Evolutionary conservation across 2,113 vertebrate species (phyloP).

Genomic region (Porphyrio hochstetteri): DNA sequence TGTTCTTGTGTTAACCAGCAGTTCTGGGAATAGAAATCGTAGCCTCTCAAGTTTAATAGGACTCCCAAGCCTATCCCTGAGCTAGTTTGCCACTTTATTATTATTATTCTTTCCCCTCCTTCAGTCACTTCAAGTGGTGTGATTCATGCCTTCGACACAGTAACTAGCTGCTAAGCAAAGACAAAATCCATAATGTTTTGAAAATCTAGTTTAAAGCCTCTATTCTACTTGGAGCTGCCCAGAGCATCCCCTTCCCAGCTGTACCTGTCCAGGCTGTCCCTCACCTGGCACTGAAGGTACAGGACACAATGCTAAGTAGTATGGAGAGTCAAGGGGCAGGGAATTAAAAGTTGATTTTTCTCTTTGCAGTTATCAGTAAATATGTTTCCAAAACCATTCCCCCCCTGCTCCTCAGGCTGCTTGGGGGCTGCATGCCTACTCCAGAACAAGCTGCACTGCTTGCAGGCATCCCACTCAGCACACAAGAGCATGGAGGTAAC

Average conservation of each 20-base stretch:
- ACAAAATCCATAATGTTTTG: conserved; percentile 3
- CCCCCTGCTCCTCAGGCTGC: not conserved
- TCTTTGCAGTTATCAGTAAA: not conserved
- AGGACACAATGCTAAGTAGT: not conserved
- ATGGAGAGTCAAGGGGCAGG: not conserved
- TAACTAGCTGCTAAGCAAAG: conserved; percentile 33
- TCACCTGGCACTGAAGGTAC: not conserved
- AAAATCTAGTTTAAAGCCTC: not conserved
- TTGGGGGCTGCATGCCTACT: not conserved
- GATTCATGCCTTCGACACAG: conserved; percentile 29
- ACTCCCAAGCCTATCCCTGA: conserved; percentile 37
- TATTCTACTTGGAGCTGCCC: not conserved
- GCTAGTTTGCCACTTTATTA: conserved; percentile 36
- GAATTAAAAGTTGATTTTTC: not conserved
- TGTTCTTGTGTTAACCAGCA: conserved; percentile 31
- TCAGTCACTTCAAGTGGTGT: conserved; percentile 34
- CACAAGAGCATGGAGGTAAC: not conserved
- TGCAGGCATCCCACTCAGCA: not conserved
- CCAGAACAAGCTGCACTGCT: not conserved
- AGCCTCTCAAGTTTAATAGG: conserved; percentile 59
- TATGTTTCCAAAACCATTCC: not conserved
- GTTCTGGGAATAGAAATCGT: conserved; percentile 44
- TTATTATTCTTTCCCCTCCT: conserved; percentile 51
- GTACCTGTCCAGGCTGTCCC: not conserved
- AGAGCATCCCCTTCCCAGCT: not conserved